Evolutionary conservation across 2,888 invertebrate species (phyloP), one percentile per base, ranked within the genome.

Genomic region (Maniola hyperantus): DNA sequence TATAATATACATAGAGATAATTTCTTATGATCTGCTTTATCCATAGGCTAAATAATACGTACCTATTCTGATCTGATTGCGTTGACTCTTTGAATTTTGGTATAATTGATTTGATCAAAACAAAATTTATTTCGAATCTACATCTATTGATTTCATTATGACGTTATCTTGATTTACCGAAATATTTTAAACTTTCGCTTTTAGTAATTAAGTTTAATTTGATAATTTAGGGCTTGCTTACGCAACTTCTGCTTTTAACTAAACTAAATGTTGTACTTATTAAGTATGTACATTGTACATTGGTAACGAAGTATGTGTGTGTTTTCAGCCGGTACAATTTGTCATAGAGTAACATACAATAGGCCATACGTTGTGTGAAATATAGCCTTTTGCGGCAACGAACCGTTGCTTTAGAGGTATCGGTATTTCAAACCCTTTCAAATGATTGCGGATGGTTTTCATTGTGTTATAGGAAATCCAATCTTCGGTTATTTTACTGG

Each of bases 271-370:
- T 42, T 57, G 36, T n/a, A n/a, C 4, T 4, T 61, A 54, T 42
- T 51, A 46, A 46, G 54, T 60, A 61, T 65, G 58, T 54, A 59
- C 59, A 58, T 63, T 48, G 4, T 44, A n/a, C n/a, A n/a, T n/a
- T n/a, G n/a, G 50, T 18, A 59, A 44, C 50, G 8, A 18, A 54
- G 46, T 59, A 57, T 42, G 13, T 74, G 72, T 75, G 73, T 77
- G 72, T 72, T 74, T 72, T 70, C 76, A 77, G 77, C 73, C 69
- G 74, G 75, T 66, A 76, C 77, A 83, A 84, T 87, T 86, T 84
- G 85, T 84, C 84, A 85, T 72, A 78, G 76, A 74, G 74, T 70
- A 76, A 73, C 76, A 76, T 78, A 89, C 88, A 89, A 89, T 88
- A 74, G 83, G 78, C 74, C 74, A 83, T 87, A 83, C 72, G 74